Evolutionary conservation across 2,888 invertebrate species (phyloP), one percentile per base, ranked within the genome.

Genomic region (Coelopa pilipes): DNA sequence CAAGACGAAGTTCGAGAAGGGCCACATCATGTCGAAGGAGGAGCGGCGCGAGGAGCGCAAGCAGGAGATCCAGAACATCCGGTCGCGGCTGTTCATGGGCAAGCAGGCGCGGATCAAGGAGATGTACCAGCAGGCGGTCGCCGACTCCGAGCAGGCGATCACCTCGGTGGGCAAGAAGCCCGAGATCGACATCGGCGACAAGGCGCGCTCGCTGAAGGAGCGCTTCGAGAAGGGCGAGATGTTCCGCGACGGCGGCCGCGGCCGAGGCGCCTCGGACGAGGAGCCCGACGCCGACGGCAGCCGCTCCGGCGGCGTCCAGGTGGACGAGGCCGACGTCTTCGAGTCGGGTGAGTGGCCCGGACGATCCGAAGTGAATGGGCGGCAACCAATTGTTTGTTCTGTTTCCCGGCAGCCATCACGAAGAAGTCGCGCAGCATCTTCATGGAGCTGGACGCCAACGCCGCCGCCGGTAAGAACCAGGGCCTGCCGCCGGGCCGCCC

Each of bases 81-180:
- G 96, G 72, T 95, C 94, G 81, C 89, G 94, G 66, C 89, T 96
- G 24, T 96, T 95, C 83, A 91, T 94, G 94, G 96, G 96, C 13
- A 96, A 96, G 85, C 96, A 96, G 88, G 95, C 93, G 0, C 95
- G 95, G 83, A 94, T 96, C 88, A 96, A 96, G 85, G 96, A 96
- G 83, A 92, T 95, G 90, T 96, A 96, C 85, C 96, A 96, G 83
- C 95, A 96, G 83, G 96, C 96, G 0, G 94, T 96, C 0, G 91
- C 92, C 80, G 94, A 94, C 81, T 94, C 93, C 75, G 94, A 94
- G 85, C 91, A 92, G 81, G 66, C 55, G 50, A 34, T 71, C 45
- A 63, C 70, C 68, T 75, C 75, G 21, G 55, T 70, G 15, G 74
- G 90, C 10, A 91, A 90, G 80, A 90, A 85, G 19, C 83, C 87